phyloP scores from a whole-genome alignment of 2,113 vertebrate genomes.

The Choloepus hoffmanni region DNA sequence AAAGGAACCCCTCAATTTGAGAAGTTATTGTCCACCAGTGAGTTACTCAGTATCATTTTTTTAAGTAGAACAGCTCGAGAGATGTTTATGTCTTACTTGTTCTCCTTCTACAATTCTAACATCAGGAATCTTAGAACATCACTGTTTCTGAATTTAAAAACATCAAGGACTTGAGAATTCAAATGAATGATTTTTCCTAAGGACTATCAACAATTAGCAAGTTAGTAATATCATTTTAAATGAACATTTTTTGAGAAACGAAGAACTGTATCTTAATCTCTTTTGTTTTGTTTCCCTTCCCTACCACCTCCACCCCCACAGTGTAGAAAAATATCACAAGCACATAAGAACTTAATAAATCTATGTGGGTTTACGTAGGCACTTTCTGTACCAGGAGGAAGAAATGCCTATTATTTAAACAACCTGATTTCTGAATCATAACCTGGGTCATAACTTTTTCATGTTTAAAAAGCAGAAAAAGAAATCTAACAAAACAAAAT shows the following conservation, averaged over 20 bases:
- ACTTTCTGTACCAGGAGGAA: background rate
- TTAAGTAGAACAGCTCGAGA: background rate
- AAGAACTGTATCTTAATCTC: background rate
- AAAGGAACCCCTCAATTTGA: background rate
- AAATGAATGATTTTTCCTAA: background rate
- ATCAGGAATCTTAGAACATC: background rate
- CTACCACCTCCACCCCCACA: background rate
- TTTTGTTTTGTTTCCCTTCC: background rate
- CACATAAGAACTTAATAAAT: background rate
- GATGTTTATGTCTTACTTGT: background rate
- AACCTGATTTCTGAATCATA: constrained; percentile 5
- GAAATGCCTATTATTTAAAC: constrained; percentile 14
- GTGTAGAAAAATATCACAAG: background rate
- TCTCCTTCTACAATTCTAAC: background rate
- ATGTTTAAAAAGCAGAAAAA: constrained; percentile 46
- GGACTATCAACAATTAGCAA: background rate
- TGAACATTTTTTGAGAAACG: constrained; percentile 15
- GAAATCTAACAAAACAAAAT: constrained; percentile 53
- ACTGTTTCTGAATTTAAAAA: background rate
- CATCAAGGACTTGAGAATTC: constrained; percentile 12
- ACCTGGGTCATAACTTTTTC: background rate
- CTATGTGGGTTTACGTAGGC: background rate
- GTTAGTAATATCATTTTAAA: background rate
- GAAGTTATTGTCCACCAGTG: background rate
- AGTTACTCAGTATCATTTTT: background rate